These are phyloP conservation scores for Raja brachyura DNA, from an alignment of 2,113 vertebrate genomes.

Conservation along the genomic window DNA sequence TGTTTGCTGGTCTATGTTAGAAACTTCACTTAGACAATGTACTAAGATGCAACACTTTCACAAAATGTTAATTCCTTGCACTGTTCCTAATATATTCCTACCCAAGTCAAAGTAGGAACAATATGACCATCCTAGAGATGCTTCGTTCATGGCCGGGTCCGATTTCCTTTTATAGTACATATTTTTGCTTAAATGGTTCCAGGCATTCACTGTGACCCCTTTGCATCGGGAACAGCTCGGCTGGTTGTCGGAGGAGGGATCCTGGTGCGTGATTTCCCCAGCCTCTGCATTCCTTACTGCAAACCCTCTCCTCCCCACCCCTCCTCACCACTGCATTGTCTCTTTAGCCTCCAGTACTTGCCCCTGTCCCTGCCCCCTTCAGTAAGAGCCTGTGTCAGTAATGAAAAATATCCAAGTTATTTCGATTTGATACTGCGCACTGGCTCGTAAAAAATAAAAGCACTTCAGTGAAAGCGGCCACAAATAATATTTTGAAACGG, in stretches of 20 bases:
- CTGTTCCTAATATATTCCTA: not conserved
- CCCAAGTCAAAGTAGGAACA: not conserved
- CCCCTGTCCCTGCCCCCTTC: not conserved
- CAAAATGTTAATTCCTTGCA: not conserved
- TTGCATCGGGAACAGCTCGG: not conserved
- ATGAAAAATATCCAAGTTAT: not conserved
- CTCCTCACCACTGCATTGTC: no score
- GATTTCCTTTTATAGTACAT: not conserved
- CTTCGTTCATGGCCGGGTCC: not conserved
- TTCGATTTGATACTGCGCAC: not conserved
- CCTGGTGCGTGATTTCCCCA: not conserved
- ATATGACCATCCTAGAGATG: not conserved
- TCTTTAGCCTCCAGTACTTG: not conserved
- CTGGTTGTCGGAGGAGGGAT: not conserved
- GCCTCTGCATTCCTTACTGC: not conserved
- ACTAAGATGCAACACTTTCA: no score
- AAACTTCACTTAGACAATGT: not conserved
- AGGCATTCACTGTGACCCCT: not conserved
- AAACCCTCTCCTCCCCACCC: not conserved
- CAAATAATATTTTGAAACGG: conserved; percentile 27
- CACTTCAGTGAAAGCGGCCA: not conserved
- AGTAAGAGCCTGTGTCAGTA: not conserved
- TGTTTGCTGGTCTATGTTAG: not conserved
- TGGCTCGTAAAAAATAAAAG: conserved; percentile 10
- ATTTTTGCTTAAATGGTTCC: not conserved